Conservation (phyloP, 1,140 invertebrate species). For the Scylla paramamosain region DNA sequence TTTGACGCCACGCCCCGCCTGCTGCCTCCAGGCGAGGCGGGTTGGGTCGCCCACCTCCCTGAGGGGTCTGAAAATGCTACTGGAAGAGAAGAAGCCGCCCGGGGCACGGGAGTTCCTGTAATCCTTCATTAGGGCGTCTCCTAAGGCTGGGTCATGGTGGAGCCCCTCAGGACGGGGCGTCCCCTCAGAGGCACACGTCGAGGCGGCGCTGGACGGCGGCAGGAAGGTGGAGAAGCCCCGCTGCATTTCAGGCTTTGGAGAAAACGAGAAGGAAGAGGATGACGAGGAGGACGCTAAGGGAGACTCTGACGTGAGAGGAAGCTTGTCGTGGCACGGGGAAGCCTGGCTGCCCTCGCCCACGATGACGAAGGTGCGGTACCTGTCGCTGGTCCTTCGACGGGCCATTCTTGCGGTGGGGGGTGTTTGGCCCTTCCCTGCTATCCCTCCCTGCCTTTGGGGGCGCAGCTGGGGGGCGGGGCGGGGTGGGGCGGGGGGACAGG, state of each 20-base stretch:
- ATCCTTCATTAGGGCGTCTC: not conserved
- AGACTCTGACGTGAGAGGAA: not conserved
- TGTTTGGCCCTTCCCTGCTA: not conserved
- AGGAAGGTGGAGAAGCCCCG: not conserved
- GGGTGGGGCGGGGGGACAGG: not conserved
- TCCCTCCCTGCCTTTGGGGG: not conserved
- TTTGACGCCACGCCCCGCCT: not conserved
- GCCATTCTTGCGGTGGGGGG: not conserved
- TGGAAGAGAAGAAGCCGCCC: not conserved
- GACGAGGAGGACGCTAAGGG: not conserved
- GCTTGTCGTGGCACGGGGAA: not conserved
- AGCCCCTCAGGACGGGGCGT: not conserved
- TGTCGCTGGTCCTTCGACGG: not conserved
- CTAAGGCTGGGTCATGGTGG: not conserved
- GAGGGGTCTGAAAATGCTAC: not conserved
- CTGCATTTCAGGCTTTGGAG: not conserved
- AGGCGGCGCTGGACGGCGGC: not conserved
- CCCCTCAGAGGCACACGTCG: not conserved
- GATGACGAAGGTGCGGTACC: constrained; percentile 1
- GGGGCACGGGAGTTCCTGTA: not conserved
- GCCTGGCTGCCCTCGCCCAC: not conserved
- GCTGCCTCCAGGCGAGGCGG: not conserved
- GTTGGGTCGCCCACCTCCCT: not conserved
- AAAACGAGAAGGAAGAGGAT: not conserved
- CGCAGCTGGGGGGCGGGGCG: not conserved